Conservation (phyloP, 2,113 vertebrate genomes). For the Phalacrocorax pelagicus region DNA sequence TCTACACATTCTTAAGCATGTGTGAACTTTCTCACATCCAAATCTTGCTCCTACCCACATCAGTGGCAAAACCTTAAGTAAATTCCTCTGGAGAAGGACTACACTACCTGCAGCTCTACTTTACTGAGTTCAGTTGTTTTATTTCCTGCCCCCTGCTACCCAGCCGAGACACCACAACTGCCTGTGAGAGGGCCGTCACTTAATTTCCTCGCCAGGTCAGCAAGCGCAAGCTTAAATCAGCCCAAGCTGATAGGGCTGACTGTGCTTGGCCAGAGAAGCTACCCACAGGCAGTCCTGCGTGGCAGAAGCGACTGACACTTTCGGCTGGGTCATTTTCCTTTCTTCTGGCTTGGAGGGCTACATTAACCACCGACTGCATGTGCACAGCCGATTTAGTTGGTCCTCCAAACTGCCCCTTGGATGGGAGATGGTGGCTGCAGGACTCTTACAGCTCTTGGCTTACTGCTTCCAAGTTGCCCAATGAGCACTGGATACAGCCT, state of each 20-base stretch:
- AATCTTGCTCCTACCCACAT: neutral
- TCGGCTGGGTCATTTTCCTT: neutral
- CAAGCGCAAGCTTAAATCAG: neutral
- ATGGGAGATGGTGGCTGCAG: accelerated
- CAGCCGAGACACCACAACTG: neutral
- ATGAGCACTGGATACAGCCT: neutral
- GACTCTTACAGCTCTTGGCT: neutral
- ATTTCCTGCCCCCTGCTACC: neutral
- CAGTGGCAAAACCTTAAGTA: neutral
- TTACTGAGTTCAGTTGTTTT: neutral
- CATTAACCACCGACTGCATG: neutral
- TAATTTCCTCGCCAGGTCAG: neutral
- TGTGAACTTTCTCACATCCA: neutral
- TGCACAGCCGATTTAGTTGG: neutral
- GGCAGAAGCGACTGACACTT: neutral
- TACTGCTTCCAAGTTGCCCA: neutral
- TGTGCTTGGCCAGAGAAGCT: neutral
- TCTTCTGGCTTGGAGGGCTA: neutral
- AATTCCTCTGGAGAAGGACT: neutral
- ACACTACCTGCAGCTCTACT: neutral
- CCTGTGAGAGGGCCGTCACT: neutral
- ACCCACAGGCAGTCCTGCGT: neutral
- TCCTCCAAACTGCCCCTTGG: neutral
- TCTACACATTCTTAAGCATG: neutral
- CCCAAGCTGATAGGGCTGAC: neutral